phyloP scores from a whole-genome alignment of 1,140 invertebrate genomes.

The Wasmannia auropunctata region DNA sequence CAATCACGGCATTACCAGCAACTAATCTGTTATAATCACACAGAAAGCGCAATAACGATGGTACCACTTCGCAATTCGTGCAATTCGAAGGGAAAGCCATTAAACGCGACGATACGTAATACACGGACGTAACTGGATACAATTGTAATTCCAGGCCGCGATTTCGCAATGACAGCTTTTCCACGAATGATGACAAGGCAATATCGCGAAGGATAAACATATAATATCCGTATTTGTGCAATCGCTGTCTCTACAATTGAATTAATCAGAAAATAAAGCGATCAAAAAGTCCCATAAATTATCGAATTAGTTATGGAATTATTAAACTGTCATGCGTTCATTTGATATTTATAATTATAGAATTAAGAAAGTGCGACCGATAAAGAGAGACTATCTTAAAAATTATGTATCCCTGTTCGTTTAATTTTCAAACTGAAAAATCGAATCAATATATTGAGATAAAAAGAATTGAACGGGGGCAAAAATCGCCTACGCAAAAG shows the following conservation, averaged over 20 bases:
- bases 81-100: conserved; percentile 52
- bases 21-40: conserved; percentile 38
- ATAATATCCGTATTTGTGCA: not conserved
- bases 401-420: not conserved
- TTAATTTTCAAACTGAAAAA: not conserved
- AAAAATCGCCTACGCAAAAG: no score
- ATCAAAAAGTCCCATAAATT: not conserved
- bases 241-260: not conserved
- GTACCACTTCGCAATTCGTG: not conserved
- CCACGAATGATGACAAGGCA: conserved; percentile 6
- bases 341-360: not conserved
- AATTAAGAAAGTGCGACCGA: not conserved
- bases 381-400: not conserved
- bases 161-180: conserved; percentile 42
- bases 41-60: conserved; percentile 39
- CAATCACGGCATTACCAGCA: conserved; percentile 28
- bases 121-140: conserved; percentile 7
- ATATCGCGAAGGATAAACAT: conserved; percentile 16
- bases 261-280: not conserved
- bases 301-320: not conserved
- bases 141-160: not conserved
- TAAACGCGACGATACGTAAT: conserved; percentile 49
- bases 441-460: not conserved
- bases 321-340: not conserved
- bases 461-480: not conserved